phyloP scores from a whole-genome alignment of 2,888 invertebrate genomes.

The Cantharis flavilabris region DNA sequence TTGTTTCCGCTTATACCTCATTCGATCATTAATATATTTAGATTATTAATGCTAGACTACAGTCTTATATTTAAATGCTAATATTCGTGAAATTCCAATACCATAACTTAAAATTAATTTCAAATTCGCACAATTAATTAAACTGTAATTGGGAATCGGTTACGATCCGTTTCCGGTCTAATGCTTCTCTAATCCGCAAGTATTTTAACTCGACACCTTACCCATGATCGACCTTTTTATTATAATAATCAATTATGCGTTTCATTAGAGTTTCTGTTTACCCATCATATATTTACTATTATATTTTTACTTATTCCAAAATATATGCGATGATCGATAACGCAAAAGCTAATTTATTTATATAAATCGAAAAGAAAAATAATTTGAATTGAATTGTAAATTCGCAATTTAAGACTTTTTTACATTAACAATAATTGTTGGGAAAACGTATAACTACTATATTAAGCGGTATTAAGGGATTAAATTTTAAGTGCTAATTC shows the following conservation, averaged over 20 bases:
- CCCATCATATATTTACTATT: neutral
- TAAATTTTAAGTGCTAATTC: neutral
- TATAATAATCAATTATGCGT: slow-evolving; percentile 34
- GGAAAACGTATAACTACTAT: neutral
- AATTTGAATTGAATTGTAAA: neutral
- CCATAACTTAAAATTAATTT: slow-evolving; percentile 12
- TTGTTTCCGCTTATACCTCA: slow-evolving; percentile 17
- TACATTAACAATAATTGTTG: neutral
- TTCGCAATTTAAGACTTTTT: neutral
- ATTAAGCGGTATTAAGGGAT: neutral
- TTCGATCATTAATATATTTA: slow-evolving; percentile 8
- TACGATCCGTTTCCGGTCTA: slow-evolving; percentile 19
- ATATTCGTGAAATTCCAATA: neutral
- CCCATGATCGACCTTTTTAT: slow-evolving; percentile 27
- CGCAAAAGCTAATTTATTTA: too few relatives aligned
- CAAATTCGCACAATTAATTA: slow-evolving; percentile 18
- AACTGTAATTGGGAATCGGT: slow-evolving; percentile 13
- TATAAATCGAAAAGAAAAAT: neutral
- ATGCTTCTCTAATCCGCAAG: slow-evolving; percentile 18
- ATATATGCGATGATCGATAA: too few relatives aligned
- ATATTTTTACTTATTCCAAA: neutral
- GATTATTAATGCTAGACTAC: slow-evolving; percentile 3
- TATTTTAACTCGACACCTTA: slow-evolving; percentile 21
- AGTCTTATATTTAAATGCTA: neutral
- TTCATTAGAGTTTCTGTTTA: slow-evolving; percentile 17